Conservation (phyloP, 2,888 invertebrate species). For the Corbicula japonica region DNA sequence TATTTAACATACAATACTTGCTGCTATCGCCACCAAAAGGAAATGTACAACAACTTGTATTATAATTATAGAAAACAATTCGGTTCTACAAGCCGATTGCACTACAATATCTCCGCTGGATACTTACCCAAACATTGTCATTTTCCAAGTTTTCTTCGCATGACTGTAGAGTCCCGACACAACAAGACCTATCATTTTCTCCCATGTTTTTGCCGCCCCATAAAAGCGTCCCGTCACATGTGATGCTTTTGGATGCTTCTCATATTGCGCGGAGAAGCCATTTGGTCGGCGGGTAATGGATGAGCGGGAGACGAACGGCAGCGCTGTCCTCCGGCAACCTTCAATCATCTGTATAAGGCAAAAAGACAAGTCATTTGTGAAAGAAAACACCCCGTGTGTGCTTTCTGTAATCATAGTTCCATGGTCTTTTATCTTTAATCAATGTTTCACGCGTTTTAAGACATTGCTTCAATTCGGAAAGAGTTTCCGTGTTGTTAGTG, state of each 20-base stretch:
- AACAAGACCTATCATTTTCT: conserved; percentile 50
- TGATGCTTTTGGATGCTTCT: conserved; percentile 41
- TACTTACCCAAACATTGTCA: no score
- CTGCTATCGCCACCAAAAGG: no score
- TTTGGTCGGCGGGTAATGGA: conserved; percentile 56
- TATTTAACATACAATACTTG: no score
- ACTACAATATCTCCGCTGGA: no score
- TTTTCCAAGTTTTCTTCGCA: conserved; percentile 27
- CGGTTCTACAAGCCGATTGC: no score
- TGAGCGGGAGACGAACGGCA: conserved; percentile 31
- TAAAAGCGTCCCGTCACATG: conserved; percentile 54
- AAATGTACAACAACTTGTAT: no score
- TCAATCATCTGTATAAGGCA: conserved; percentile 54
- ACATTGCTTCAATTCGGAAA: conserved; percentile 10
- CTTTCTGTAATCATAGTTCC: conserved; percentile 48
- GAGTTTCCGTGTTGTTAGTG: conserved; percentile 41
- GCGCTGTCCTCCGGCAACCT: conserved; percentile 38
- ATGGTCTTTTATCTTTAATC: conserved; percentile 63
- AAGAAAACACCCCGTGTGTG: conserved; percentile 60
- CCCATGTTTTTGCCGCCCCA: conserved; percentile 48
- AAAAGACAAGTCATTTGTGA: conserved; percentile 59
- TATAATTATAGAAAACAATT: no score
- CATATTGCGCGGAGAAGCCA: conserved; percentile 57
- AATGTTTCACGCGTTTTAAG: conserved; percentile 54
- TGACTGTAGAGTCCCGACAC: conserved; percentile 14